A percentile compares a stretch with the other conserved stretches of the same genome.
Conservation (phyloP, 2,113 vertebrate species). For the Myanophis thanlyinensis region DNA sequence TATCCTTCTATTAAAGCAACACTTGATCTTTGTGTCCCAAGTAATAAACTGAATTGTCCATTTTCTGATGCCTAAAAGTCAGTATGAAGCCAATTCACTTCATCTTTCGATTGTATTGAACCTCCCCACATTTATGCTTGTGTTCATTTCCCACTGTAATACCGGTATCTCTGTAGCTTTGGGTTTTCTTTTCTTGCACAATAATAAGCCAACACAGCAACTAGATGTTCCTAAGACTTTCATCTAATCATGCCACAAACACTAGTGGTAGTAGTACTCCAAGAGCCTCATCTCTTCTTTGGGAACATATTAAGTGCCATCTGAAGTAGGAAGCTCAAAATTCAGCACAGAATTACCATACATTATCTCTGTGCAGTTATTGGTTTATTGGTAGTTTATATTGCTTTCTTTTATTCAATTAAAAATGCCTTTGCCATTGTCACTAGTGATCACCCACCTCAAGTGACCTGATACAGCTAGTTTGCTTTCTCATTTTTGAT, state of each 20-base stretch:
- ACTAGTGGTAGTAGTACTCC: neutral
- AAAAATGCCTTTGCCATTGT: neutral
- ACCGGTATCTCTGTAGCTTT: neutral
- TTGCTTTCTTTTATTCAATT: neutral
- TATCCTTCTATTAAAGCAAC: neutral
- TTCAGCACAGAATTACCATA: neutral
- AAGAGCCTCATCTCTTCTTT: neutral
- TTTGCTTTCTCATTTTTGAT: neutral
- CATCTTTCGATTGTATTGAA: neutral
- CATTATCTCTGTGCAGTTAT: neutral
- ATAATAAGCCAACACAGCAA: neutral
- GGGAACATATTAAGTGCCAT: neutral
- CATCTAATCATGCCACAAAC: neutral
- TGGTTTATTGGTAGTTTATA: neutral
- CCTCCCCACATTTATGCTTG: neutral
- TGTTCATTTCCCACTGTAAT: neutral
- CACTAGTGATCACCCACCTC: neutral
- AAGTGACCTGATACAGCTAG: neutral
- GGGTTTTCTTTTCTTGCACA: neutral
- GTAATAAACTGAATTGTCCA: neutral
- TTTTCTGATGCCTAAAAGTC: neutral
- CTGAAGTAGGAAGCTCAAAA: neutral
- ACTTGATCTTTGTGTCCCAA: neutral
- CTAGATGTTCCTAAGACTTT: neutral
- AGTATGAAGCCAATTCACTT: neutral